Evolutionary conservation across 2,888 invertebrate genomes (phyloP), one percentile per base, ranked within the genome.

Genomic region (Torymus texanus): DNA sequence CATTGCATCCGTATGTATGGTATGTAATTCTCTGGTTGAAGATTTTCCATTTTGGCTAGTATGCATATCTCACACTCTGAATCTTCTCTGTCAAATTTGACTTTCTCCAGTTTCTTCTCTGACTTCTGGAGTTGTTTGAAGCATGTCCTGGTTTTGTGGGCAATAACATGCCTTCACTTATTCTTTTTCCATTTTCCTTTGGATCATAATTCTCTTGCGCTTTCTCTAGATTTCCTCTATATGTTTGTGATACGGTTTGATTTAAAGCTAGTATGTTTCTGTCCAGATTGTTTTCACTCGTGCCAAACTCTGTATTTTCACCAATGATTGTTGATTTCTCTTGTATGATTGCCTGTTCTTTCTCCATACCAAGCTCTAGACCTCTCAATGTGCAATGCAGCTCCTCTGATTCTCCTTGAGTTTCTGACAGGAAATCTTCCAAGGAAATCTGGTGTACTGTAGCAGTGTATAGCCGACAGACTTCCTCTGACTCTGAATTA

Each of bases 51-150:
- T 12, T 50, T 66, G 21, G 21, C 66, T 53, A 66, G 12, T 10
- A 66, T 53, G 18, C 66, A 66, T 2, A 16, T 11, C 16, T 66
- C 50, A 11, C 65, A 65, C 1, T 65, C 50, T 5, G 16, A 11
- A 14, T 53, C 53, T 11, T 66, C 51, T 53, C n/a, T 66, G 66
- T 53, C 16, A 8, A 66, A 53, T 53, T 66, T 66, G 41, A 66
- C 53, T 2, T 18, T 18, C 2, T 18, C 53, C 8, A 66, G 53
- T 0, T 66, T 66, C 29, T 66, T 18, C 0, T 66, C 66, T 14
- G 1, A 13, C 13, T 51, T 66, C 51, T 66, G 66, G 0, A 66
- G n/a, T 14, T 66, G 16, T 16, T 14, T 53, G 10, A 50, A 12
- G 55, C 16, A n/a, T 67, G 51, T 5, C 67, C 53, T 2, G 55